phyloP scores from a whole-genome alignment of 2,113 vertebrate species.

The Echinops telfairi region DNA sequence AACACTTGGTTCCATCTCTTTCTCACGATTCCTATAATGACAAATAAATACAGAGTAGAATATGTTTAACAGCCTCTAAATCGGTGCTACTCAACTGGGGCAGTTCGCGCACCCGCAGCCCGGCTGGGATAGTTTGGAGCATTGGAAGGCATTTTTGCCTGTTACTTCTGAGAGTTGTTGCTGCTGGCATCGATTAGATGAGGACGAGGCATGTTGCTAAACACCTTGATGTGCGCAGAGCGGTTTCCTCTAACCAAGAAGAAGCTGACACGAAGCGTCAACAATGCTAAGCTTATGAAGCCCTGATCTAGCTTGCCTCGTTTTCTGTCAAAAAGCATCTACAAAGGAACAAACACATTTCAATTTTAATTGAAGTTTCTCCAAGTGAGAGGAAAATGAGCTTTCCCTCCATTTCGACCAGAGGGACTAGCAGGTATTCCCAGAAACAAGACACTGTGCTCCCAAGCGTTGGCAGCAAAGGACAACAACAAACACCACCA shows the following conservation, averaged over 20 bases:
- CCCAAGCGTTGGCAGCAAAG: not conserved
- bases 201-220: not conserved
- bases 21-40: not conserved
- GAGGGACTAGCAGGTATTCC: not conserved
- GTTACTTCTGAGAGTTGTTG: not conserved
- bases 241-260: not conserved
- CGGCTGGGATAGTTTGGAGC: accelerated
- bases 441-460: not conserved
- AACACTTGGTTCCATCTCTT: not conserved
- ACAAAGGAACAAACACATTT: not conserved
- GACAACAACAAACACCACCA: too few species aligned
- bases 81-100: not conserved
- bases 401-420: not conserved
- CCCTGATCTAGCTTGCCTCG: accelerated
- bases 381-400: not conserved
- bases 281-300: not conserved
- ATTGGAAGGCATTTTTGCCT: not conserved
- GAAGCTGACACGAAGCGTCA: accelerated
- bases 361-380: not conserved
- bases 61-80: accelerated
- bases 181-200: not conserved
- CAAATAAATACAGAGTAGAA: not conserved
- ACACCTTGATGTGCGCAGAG: accelerated
- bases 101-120: too few species aligned
- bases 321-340: not conserved